These are phyloP conservation scores for Orthosia cruda DNA, from an alignment of 2,888 invertebrate genomes.

Conservation along the genomic window DNA sequence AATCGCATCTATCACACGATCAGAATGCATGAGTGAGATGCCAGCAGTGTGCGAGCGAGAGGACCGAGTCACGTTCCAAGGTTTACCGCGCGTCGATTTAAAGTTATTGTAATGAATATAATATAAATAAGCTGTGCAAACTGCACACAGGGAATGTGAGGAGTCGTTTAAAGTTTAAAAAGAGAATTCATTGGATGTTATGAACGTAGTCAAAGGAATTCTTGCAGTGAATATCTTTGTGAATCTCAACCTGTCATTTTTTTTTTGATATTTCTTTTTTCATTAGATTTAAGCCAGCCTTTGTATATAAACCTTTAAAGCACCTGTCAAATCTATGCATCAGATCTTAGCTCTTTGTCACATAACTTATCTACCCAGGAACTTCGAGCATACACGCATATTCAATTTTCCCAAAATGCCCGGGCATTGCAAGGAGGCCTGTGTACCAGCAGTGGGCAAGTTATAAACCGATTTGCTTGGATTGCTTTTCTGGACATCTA, in stretches of 20 bases:
- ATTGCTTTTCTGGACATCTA: background rate
- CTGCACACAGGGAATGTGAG: conserved; percentile 53
- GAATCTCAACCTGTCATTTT: no score
- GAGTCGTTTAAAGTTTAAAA: conserved; percentile 52
- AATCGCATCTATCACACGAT: conserved; percentile 68
- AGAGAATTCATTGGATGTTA: background rate
- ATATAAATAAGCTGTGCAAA: conserved; percentile 82
- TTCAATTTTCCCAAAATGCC: background rate
- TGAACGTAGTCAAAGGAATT: background rate
- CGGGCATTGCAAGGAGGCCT: background rate
- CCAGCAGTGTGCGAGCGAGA: conserved; percentile 63
- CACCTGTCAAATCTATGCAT: background rate
- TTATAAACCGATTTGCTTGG: background rate
- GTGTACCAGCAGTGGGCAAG: background rate
- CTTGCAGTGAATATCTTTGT: background rate
- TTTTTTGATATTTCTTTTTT: no score
- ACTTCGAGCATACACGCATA: background rate
- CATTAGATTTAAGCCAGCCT: no score
- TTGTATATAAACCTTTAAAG: no score
- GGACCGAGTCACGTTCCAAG: conserved; percentile 74
- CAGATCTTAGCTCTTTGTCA: background rate
- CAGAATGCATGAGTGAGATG: conserved; percentile 61
- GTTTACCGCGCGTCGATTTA: conserved; percentile 81
- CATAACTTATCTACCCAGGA: background rate
- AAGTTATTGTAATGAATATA: conserved; percentile 84